These are phyloP conservation scores for Tapera naevia DNA, from an alignment of 2,797 vertebrate genomes.

Conservation along the genomic window DNA sequence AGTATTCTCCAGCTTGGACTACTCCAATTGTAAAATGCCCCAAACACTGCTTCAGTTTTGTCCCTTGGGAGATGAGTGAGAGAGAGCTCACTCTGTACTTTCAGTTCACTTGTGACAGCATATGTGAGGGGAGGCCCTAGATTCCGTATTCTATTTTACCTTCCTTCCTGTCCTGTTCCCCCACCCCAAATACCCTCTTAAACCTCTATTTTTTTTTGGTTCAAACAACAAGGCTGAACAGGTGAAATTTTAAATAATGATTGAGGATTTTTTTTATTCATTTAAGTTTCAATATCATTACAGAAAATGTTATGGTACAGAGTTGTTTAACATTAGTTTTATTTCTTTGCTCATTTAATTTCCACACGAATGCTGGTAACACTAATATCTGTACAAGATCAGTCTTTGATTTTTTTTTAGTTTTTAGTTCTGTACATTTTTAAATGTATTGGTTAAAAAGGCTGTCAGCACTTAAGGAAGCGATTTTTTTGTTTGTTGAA, in stretches of 20 bases:
- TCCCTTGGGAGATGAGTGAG: not conserved
- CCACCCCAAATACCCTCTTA: not conserved
- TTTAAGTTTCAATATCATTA: constrained; percentile 98
- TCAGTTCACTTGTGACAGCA: not conserved
- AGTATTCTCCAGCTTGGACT: not conserved
- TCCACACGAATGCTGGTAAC: constrained; percentile 98
- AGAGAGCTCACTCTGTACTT: not conserved
- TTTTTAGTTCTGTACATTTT: constrained; percentile 95
- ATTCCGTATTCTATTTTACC: not conserved
- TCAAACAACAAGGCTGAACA: constrained; percentile 74
- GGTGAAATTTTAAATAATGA: constrained; percentile 93
- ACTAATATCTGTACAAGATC: constrained; percentile 99
- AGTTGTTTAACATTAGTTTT: constrained; percentile 96
- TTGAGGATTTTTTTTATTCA: constrained; percentile 96
- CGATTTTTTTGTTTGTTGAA: constrained; percentile 93
- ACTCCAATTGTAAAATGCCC: not conserved
- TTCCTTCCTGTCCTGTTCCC: not conserved
- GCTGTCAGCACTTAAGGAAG: constrained; percentile 99
- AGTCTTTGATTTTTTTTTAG: constrained; percentile 86
- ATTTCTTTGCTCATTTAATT: constrained; percentile 95
- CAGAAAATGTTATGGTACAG: constrained; percentile 99
- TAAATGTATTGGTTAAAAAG: constrained; percentile 99
- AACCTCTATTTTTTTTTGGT: not conserved
- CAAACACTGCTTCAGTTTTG: not conserved
- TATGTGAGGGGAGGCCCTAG: not conserved